Percentiles rank a stretch among this genome's conserved stretches.
Conservation (phyloP, 1,140 invertebrate species). For the Psilanteris sp. region DNA sequence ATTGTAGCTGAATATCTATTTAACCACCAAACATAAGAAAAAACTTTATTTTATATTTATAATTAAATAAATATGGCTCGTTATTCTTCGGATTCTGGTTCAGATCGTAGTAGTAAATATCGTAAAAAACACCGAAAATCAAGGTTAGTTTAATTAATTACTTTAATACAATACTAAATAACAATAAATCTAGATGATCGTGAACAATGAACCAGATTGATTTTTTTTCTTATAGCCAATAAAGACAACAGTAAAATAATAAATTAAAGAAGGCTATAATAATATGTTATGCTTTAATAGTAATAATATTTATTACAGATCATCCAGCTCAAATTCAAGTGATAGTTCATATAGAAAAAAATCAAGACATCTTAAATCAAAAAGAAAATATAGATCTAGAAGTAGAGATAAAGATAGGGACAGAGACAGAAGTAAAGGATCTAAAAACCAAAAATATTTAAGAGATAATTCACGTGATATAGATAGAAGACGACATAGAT, state of each 20-base stretch:
- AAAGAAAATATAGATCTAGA: slow-evolving; percentile 70
- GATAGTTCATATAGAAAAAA: slow-evolving; percentile 73
- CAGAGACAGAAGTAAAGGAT: slow-evolving; percentile 66
- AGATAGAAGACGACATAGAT: slow-evolving; percentile 69
- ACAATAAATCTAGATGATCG: too few species aligned
- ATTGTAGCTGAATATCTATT: too few species aligned
- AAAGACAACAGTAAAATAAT: too few species aligned
- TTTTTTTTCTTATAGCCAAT: too few species aligned
- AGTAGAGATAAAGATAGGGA: slow-evolving; percentile 73
- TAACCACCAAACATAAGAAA: too few species aligned
- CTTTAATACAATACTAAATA: too few species aligned
- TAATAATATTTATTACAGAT: slow-evolving; percentile 68
- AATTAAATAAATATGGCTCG: slow-evolving; percentile 73
- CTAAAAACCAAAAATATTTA: slow-evolving; percentile 70
- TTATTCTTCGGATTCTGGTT: slow-evolving; percentile 77
- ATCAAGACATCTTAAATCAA: slow-evolving; percentile 72
- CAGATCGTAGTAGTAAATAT: slow-evolving; percentile 71
- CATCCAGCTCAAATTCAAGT: slow-evolving; percentile 73
- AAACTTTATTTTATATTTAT: too few species aligned
- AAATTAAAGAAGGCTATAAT: too few species aligned
- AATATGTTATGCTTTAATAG: too few species aligned
- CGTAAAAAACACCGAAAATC: slow-evolving; percentile 72
- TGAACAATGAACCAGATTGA: too few species aligned
- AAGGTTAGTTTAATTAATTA: slow-evolving; percentile 59
- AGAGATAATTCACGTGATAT: slow-evolving; percentile 72